A percentile compares a stretch with the other conserved stretches of the same genome.
phyloP scores from a whole-genome alignment of 2,888 invertebrate species.

The Plutella xylostella region DNA sequence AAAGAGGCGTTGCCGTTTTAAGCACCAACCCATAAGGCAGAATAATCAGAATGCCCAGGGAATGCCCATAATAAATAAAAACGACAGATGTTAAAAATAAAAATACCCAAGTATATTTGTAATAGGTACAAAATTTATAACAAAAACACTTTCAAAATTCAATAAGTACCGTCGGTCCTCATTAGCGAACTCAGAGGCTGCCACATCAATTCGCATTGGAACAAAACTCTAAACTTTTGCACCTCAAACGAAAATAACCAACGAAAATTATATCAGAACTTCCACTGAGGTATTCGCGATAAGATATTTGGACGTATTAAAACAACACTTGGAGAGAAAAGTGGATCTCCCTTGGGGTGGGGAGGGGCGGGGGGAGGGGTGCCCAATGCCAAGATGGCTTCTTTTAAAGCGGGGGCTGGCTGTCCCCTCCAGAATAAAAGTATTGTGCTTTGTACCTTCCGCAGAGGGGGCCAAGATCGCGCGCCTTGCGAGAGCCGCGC shows the following conservation, averaged over 20 bases:
- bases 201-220: neutral
- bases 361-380: conserved; percentile 24
- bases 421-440: conserved; percentile 66
- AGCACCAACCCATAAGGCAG: no score
- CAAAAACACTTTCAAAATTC: no score
- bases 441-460: conserved; percentile 46
- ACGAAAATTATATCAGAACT: conserved; percentile 65
- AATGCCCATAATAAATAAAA: no score
- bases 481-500: conserved; percentile 14
- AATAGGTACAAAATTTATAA: no score
- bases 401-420: conserved; percentile 63
- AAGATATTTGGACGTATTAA: conserved; percentile 69
- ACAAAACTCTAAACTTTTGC: conserved; percentile 25
- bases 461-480: conserved; percentile 40
- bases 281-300: conserved; percentile 54
- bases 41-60: no score
- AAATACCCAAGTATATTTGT: no score
- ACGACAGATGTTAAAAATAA: no score
- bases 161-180: no score
- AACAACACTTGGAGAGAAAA: conserved; percentile 67
- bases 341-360: conserved; percentile 42
- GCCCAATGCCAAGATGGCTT: conserved; percentile 66
- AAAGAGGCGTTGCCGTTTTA: no score
- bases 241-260: conserved; percentile 56
- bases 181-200: no score